These are phyloP conservation scores for Synergus itoensis DNA, from an alignment of 2,888 invertebrate species.

Conservation along the genomic window DNA sequence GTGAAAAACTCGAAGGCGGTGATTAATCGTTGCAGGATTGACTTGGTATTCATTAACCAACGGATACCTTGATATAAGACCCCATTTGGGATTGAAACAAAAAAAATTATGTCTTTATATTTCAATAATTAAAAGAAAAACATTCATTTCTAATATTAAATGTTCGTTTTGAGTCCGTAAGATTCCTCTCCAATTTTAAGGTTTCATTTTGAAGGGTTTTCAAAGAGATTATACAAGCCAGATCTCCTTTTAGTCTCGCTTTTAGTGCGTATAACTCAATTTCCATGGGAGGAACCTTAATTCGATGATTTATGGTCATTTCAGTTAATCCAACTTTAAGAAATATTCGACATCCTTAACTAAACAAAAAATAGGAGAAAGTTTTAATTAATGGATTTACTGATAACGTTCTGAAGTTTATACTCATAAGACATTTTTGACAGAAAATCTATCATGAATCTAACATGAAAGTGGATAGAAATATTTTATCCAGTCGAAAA, in stretches of 20 bases:
- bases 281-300: not conserved
- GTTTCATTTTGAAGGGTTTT: not conserved
- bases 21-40: not conserved
- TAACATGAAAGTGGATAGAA: too few species aligned
- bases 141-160: not conserved
- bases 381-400: not conserved
- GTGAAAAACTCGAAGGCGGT: not conserved
- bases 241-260: not conserved
- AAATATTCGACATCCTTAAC: not conserved
- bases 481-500: too few species aligned
- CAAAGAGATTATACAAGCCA: constrained; percentile 1
- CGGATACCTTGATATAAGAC: not conserved
- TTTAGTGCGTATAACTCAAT: not conserved
- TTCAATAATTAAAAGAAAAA: not conserved
- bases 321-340: not conserved
- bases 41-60: not conserved
- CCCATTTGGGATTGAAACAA: not conserved
- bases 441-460: too few species aligned
- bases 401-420: not conserved
- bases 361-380: not conserved
- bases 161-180: not conserved
- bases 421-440: not conserved
- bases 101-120: not conserved
- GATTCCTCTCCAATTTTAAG: constrained; percentile 5
- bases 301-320: not conserved